Evolutionary conservation across 2,113 vertebrate genomes (phyloP).

Genomic region (Oreocharis arfaki): DNA sequence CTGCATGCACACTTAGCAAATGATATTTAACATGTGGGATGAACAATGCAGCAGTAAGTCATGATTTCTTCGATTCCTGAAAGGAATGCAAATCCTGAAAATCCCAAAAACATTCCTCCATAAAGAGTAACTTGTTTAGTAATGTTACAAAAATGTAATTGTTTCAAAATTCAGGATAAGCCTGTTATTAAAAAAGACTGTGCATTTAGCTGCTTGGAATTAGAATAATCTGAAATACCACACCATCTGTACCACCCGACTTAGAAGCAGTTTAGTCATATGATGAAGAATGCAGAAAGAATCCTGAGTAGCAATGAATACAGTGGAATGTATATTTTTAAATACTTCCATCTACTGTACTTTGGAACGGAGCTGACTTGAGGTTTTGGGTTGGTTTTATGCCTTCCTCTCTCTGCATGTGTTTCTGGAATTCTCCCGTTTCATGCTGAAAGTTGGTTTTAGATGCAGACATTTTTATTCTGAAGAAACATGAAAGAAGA

Average conservation of each 20-base stretch:
- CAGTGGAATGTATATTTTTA: background rate
- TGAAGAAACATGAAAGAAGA: background rate
- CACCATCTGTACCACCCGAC: slow-evolving; percentile 12
- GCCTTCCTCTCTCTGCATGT: background rate
- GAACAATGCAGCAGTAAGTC: slow-evolving; percentile 11
- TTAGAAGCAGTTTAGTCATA: slow-evolving; percentile 7
- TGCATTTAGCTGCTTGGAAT: slow-evolving; percentile 32
- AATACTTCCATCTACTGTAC: background rate
- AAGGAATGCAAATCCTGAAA: slow-evolving; percentile 39
- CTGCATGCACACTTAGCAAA: background rate
- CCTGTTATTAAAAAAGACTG: slow-evolving; percentile 22
- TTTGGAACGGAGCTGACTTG: background rate
- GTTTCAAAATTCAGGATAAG: slow-evolving; percentile 28
- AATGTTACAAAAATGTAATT: slow-evolving; percentile 17
- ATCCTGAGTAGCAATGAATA: slow-evolving; percentile 2
- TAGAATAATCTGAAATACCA: slow-evolving; percentile 40
- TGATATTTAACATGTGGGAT: background rate
- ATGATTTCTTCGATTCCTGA: background rate
- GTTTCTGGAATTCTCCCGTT: background rate
- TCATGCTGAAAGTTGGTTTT: background rate
- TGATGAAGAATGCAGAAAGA: slow-evolving; percentile 31
- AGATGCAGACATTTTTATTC: background rate
- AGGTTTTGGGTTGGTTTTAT: background rate
- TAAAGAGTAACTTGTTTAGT: background rate
- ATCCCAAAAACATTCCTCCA: background rate